Percentiles rank a stretch among this genome's conserved stretches.
These are phyloP conservation scores for Macrotrachela quadricornifera DNA, from an alignment of 1,140 invertebrate species.

Conservation along the genomic window DNA sequence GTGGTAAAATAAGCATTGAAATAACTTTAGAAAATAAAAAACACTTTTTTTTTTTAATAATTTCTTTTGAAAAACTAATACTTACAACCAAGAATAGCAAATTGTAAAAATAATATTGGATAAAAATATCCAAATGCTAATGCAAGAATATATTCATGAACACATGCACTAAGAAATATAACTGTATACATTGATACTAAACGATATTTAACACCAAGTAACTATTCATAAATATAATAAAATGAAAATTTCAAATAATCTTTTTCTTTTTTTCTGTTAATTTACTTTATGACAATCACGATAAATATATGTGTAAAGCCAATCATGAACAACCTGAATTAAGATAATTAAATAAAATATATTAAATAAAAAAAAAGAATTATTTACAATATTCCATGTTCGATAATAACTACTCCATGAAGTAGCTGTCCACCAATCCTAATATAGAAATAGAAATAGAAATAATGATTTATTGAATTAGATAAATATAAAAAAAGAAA, in stretches of 20 bases:
- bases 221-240: neutral
- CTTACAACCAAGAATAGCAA: slow-evolving; percentile 30
- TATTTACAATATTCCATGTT: neutral
- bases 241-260: neutral
- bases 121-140: slow-evolving; percentile 60
- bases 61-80: neutral
- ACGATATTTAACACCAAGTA: slow-evolving; percentile 12
- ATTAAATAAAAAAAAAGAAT: too few relatives aligned
- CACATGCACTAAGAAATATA: slow-evolving; percentile 42
- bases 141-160: slow-evolving; percentile 63
- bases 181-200: slow-evolving; percentile 32
- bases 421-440: slow-evolving; percentile 84
- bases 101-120: slow-evolving; percentile 50
- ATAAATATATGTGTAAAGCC: slow-evolving; percentile 76
- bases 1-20: too few relatives aligned
- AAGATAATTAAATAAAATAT: too few relatives aligned
- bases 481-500: neutral
- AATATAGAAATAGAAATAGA: too few relatives aligned
- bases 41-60: too few relatives aligned
- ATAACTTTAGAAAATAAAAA: too few relatives aligned
- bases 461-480: too few relatives aligned
- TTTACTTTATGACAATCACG: slow-evolving; percentile 49
- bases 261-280: neutral
- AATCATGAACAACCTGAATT: slow-evolving; percentile 62
- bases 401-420: slow-evolving; percentile 55